Evolutionary conservation across 2,113 vertebrate genomes (phyloP).

Genomic region (Ahaetulla prasina): DNA sequence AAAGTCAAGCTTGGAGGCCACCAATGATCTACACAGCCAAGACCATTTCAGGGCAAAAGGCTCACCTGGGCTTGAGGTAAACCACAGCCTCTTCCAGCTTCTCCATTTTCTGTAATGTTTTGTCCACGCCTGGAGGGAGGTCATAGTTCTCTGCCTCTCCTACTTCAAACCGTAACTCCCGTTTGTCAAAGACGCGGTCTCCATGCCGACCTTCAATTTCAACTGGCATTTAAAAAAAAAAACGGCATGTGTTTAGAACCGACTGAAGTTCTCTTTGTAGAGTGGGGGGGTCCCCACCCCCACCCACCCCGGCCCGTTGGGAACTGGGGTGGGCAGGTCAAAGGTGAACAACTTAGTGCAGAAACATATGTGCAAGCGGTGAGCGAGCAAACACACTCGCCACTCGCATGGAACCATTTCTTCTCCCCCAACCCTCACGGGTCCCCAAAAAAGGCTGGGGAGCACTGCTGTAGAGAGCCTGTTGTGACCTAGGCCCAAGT

Average conservation of each 20-base stretch:
- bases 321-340: too few relatives aligned
- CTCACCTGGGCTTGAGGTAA: constrained; percentile 84
- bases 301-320: too few relatives aligned
- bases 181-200: constrained; percentile 80
- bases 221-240: constrained; percentile 64
- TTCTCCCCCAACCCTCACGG: too few relatives aligned
- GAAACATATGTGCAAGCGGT: too few relatives aligned
- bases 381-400: neutral
- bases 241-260: neutral
- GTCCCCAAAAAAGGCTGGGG: too few relatives aligned
- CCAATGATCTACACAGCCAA: neutral
- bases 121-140: constrained; percentile 86
- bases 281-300: too few relatives aligned
- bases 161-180: constrained; percentile 88
- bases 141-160: constrained; percentile 84
- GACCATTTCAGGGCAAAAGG: neutral
- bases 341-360: too few relatives aligned
- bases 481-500: too few relatives aligned
- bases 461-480: neutral
- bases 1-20: neutral
- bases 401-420: too few relatives aligned
- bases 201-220: constrained; percentile 75
- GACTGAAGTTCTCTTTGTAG: neutral
- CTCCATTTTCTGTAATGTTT: constrained; percentile 90
- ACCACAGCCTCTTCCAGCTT: constrained; percentile 86